These are phyloP conservation scores for Cotesia congregata DNA, from an alignment of 2,888 invertebrate species.

Conservation along the genomic window DNA sequence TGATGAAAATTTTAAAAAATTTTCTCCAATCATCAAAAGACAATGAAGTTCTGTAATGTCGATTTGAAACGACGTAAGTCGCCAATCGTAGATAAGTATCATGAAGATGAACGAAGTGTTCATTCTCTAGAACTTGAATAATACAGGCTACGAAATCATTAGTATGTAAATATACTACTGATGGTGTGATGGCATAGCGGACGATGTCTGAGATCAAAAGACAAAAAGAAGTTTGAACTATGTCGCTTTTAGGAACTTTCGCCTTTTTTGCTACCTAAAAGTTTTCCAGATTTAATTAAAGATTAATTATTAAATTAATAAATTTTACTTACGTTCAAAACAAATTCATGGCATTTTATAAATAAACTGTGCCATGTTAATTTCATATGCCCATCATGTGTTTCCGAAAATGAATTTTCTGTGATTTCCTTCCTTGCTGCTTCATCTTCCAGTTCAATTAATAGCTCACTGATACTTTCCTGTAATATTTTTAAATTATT, in stretches of 20 bases:
- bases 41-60: conserved; percentile 72
- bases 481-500: no score
- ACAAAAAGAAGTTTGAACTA: conserved; percentile 65
- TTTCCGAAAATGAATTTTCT: conserved; percentile 46
- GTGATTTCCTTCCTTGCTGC: conserved; percentile 52
- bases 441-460: no score
- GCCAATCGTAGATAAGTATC: conserved; percentile 74
- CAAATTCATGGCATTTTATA: conserved; percentile 26
- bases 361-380: conserved; percentile 25
- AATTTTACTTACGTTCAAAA: conserved; percentile 9
- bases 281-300: not conserved
- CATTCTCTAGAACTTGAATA: conserved; percentile 60
- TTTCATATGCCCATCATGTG: not conserved
- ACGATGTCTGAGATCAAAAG: conserved; percentile 43
- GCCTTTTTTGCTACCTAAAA: conserved; percentile 69
- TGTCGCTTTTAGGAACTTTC: conserved; percentile 67
- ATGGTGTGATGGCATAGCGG: conserved; percentile 42
- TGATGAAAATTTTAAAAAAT: conserved; percentile 52
- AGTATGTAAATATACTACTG: conserved; percentile 47
- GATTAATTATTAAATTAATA: not conserved
- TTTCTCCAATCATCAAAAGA: conserved; percentile 74
- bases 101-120: conserved; percentile 65
- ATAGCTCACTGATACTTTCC: no score
- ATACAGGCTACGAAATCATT: conserved; percentile 52
- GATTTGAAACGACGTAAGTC: conserved; percentile 73